Conservation (phyloP, 2,113 vertebrate genomes). For the Neolamprologus ventralis region DNA sequence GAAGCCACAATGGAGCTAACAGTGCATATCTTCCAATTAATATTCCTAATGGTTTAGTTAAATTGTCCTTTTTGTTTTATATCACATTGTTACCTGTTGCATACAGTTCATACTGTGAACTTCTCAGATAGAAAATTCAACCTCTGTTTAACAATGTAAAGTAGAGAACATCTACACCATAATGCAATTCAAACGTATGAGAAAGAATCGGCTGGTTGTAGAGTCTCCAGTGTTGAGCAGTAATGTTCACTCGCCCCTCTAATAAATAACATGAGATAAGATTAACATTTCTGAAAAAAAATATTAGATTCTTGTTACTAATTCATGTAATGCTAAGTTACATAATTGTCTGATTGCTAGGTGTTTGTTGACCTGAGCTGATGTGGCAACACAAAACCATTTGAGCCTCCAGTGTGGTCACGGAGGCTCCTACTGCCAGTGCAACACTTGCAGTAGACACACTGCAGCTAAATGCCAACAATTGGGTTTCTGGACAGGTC, state of each 20-base stretch:
- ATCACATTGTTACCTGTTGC: background rate
- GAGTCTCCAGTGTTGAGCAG: background rate
- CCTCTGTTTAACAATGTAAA: background rate
- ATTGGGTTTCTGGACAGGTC: background rate
- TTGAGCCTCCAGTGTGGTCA: background rate
- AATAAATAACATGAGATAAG: background rate
- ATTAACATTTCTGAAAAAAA: background rate
- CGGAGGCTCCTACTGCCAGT: background rate
- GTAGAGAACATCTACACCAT: background rate
- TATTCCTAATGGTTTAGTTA: background rate
- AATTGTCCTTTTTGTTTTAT: background rate
- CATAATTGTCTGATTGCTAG: background rate
- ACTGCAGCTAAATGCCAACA: background rate
- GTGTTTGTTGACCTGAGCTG: background rate
- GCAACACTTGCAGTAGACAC: background rate
- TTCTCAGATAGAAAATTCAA: background rate
- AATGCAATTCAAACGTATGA: background rate
- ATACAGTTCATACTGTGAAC: background rate
- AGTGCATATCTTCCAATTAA: background rate
- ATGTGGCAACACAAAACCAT: background rate
- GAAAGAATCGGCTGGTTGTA: background rate
- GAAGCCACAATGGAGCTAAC: background rate
- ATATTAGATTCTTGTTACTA: fast-evolving
- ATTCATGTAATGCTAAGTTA: background rate
- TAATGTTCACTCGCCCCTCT: background rate